A percentile compares a stretch with the other conserved stretches of the same genome.
These are phyloP conservation scores for Drosophila sp. DNA, from an alignment of 1,140 invertebrate species.

Conservation along the genomic window DNA sequence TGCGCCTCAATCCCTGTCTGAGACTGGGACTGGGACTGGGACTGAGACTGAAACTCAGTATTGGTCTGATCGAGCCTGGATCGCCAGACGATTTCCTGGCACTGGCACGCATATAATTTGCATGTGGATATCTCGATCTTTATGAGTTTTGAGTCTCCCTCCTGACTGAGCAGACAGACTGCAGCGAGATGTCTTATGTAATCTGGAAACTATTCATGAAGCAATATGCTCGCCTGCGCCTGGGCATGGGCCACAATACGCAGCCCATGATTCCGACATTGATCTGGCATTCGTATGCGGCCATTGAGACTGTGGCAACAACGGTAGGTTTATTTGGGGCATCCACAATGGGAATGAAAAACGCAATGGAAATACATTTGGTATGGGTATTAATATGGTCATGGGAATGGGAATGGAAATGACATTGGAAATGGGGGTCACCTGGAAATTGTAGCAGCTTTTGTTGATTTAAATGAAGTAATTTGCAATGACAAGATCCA, in stretches of 20 bases:
- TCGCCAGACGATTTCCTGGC: conserved; percentile 67
- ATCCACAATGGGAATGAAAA: conserved; percentile 17
- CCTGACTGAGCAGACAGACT: background rate
- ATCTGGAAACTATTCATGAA: conserved; percentile 84
- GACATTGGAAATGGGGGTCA: conserved; percentile 48
- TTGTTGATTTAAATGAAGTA: conserved; percentile 82
- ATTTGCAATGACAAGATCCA: conserved; percentile 56
- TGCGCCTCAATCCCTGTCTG: background rate
- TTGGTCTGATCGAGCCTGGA: conserved; percentile 28
- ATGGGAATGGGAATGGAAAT: conserved; percentile 9
- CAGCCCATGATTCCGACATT: conserved; percentile 61
- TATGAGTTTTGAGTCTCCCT: conserved; percentile 49
- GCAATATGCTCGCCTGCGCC: conserved; percentile 77
- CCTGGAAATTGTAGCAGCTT: conserved; percentile 33
- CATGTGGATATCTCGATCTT: conserved; percentile 72
- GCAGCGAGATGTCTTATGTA: conserved; percentile 78
- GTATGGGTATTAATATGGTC: conserved; percentile 1
- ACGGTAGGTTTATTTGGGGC: conserved; percentile 42
- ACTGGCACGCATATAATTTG: conserved; percentile 77
- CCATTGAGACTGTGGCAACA: conserved; percentile 47
- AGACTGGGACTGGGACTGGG: background rate
- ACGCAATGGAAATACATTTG: conserved; percentile 29
- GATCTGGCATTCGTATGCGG: conserved; percentile 78
- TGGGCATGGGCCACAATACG: conserved; percentile 37
- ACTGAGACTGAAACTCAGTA: background rate